Percentiles rank a stretch among this genome's conserved stretches.
Evolutionary conservation across 1,140 invertebrate species (phyloP).

Genomic region (Hylaeus volcanicus): DNA sequence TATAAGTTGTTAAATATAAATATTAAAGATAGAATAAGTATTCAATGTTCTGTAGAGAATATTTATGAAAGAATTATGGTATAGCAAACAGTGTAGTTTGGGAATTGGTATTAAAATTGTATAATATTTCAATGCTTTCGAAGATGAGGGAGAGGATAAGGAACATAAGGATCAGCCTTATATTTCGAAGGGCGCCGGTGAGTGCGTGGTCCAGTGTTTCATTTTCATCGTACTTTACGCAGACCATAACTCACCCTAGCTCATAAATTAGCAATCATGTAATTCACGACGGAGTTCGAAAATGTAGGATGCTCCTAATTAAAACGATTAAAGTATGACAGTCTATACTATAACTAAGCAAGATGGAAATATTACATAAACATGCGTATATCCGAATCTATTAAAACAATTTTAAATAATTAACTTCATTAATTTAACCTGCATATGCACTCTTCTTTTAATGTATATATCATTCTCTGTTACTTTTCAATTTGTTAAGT

Average conservation of each 20-base stretch:
- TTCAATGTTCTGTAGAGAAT: background rate
- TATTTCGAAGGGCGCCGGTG: conserved; percentile 65
- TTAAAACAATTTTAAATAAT: too few species aligned
- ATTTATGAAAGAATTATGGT: conserved; percentile 24
- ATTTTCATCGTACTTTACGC: conserved; percentile 11
- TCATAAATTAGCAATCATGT: background rate
- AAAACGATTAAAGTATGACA: too few species aligned
- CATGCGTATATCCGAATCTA: too few species aligned
- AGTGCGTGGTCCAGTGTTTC: conserved; percentile 56
- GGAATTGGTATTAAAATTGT: conserved; percentile 36
- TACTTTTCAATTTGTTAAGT: too few species aligned
- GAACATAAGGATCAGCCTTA: conserved; percentile 65
- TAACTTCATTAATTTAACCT: too few species aligned
- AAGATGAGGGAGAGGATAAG: conserved; percentile 71
- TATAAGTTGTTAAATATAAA: conserved; percentile 44
- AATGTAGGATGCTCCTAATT: too few species aligned
- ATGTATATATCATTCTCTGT: too few species aligned
- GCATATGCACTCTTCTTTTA: too few species aligned
- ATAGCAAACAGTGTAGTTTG: background rate
- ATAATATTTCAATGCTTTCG: conserved; percentile 65
- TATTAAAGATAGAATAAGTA: background rate
- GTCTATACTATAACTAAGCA: too few species aligned
- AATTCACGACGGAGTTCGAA: background rate
- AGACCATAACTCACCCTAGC: conserved; percentile 50
- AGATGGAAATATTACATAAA: too few species aligned